phyloP scores from a whole-genome alignment of 2,113 vertebrate genomes.

The Pituophis catenifer region DNA sequence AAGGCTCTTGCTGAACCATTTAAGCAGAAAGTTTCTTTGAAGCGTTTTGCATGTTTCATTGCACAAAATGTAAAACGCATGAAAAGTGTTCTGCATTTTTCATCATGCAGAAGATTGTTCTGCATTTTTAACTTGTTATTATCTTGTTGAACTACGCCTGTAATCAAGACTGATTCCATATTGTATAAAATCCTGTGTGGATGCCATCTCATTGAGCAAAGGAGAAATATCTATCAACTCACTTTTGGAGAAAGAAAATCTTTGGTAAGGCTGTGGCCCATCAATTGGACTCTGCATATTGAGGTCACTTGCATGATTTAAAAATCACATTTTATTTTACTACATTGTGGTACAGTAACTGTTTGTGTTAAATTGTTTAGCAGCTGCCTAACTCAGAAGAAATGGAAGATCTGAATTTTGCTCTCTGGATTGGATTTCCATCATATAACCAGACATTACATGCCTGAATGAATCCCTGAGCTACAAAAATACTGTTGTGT shows the following conservation, averaged over 20 bases:
- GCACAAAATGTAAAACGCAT: constrained; percentile 15
- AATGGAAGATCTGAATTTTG: constrained; percentile 69
- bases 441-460: constrained; percentile 69
- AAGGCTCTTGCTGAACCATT: constrained; percentile 61
- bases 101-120: constrained; percentile 58
- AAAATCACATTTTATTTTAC: constrained; percentile 66
- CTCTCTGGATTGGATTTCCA: constrained; percentile 69
- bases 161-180: constrained; percentile 61
- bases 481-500: constrained; percentile 58
- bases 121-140: constrained; percentile 60
- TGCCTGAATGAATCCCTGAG: constrained; percentile 60
- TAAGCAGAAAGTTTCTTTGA: constrained; percentile 59
- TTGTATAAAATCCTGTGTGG: constrained; percentile 66
- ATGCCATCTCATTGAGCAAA: constrained; percentile 67
- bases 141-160: constrained; percentile 56
- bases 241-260: constrained; percentile 70
- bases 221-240: constrained; percentile 68
- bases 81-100: constrained; percentile 62
- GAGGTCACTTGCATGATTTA: constrained; percentile 68
- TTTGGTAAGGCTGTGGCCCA: constrained; percentile 73
- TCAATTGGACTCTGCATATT: constrained; percentile 63
- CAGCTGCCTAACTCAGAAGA: constrained; percentile 71
- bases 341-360: constrained; percentile 70
- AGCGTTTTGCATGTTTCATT: constrained; percentile 57
- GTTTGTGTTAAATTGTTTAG: constrained; percentile 75